phyloP scores from a whole-genome alignment of 1,140 invertebrate genomes.

The Ceratosolen fusciceps region DNA sequence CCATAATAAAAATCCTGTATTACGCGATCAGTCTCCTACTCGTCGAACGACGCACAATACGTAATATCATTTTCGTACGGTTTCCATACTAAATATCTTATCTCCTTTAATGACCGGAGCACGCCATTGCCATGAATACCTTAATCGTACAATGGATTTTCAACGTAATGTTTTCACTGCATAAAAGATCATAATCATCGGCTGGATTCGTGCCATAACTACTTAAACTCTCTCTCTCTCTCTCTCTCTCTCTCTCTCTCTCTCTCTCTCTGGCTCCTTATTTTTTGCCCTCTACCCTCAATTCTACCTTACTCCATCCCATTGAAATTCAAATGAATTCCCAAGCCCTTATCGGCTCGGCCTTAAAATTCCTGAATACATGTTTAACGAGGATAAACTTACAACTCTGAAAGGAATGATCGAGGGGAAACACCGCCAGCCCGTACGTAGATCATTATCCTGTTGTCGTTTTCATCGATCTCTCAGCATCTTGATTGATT shows the following conservation, averaged over 20 bases:
- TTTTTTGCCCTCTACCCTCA: not conserved
- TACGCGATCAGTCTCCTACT: too few species aligned
- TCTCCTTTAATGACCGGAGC: not conserved
- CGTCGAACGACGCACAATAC: too few species aligned
- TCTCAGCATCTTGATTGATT: too few species aligned
- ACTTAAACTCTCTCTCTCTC: not conserved
- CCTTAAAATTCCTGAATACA: not conserved
- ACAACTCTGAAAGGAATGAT: not conserved
- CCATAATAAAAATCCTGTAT: too few species aligned
- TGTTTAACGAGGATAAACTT: not conserved
- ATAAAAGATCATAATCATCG: not conserved
- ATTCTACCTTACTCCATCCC: not conserved
- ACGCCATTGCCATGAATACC: not conserved
- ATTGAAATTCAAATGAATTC: constrained; percentile 1
- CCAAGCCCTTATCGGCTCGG: not conserved
- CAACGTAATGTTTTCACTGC: not conserved
- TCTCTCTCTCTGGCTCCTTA: not conserved
- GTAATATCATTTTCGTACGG: too few species aligned
- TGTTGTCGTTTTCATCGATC: too few species aligned
- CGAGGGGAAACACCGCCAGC: too few species aligned
- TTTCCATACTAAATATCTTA: not conserved
- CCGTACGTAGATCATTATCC: too few species aligned
- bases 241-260: not conserved
- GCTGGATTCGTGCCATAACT: not conserved
- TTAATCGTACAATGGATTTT: not conserved